Evolutionary conservation across 2,888 invertebrate species (phyloP).

Genomic region (Salpingus planirostris): DNA sequence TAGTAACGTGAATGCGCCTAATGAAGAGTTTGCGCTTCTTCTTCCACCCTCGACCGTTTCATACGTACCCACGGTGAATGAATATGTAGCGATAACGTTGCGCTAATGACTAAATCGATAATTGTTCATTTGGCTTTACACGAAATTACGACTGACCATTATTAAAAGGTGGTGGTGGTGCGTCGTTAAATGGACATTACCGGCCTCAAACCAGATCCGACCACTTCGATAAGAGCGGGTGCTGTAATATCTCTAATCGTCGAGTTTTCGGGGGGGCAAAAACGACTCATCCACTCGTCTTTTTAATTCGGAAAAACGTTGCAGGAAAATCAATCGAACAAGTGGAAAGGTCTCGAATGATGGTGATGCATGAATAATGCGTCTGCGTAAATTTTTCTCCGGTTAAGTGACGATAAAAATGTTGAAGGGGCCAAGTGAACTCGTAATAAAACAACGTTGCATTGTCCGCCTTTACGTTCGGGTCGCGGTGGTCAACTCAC

Average conservation of each 20-base stretch:
- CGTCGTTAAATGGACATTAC: slow-evolving; percentile 31
- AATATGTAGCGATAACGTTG: slow-evolving; percentile 33
- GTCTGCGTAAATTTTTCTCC: slow-evolving; percentile 21
- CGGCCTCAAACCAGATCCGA: slow-evolving; percentile 16
- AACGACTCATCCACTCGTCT: too few relatives aligned
- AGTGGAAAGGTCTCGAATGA: too few relatives aligned
- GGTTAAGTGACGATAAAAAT: slow-evolving; percentile 25
- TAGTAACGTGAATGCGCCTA: too few relatives aligned
- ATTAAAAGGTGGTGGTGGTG: slow-evolving; percentile 26
- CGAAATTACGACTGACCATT: slow-evolving; percentile 37
- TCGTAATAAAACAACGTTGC: slow-evolving; percentile 24
- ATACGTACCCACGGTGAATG: slow-evolving; percentile 6
- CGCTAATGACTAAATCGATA: slow-evolving; percentile 44
- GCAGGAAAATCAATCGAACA: too few relatives aligned
- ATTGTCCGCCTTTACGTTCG: too few relatives aligned
- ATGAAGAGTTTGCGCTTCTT: slow-evolving; percentile 41
- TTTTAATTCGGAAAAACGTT: too few relatives aligned
- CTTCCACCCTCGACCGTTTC: too few relatives aligned
- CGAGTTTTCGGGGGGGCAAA: too few relatives aligned
- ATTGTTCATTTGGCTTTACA: slow-evolving; percentile 39
- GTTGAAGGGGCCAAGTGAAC: slow-evolving; percentile 24
- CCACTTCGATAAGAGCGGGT: too few relatives aligned
- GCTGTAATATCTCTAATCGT: too few relatives aligned
- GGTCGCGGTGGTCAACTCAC: slow-evolving; percentile 21
- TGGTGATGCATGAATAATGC: slow-evolving; percentile 15